Evolutionary conservation across 1,140 invertebrate species (phyloP), one percentile per base, ranked within the genome.

Genomic region (Drosophila hydei): DNA sequence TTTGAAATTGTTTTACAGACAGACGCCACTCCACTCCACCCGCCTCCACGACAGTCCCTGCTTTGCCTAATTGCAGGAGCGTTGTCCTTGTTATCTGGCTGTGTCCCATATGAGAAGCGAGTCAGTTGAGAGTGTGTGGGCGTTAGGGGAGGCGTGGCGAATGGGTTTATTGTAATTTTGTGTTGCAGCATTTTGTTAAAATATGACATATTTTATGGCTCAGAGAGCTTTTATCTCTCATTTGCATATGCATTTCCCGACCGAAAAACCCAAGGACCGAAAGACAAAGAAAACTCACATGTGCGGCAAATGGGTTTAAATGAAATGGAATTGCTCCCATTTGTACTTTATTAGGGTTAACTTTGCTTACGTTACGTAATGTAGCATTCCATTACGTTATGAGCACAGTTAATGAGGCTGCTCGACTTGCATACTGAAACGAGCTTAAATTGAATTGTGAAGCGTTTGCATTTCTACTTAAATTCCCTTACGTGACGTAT

Each of bases 121-220:
- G 16, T 5, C n/a, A 36, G 14, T 21, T n/a, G 27, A 16, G 38
- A 3, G 12, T 21, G 33, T 1, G 5, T 25, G 2, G 4, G 12
- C 30, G 25, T 27, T 5, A 11, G 30, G 19, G 38, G 27, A 16
- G 40, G 67, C 88, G 70, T 90, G 65, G 43, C 72, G 76, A 90
- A 90, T 90, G 88, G 84, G 75, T 90, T 90, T 80, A 90, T 90
- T 84, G 77, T 85, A 90, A 90, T 90, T 87, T 79, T 72, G 74
- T 72, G 64, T 3, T 77, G 77, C 81, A 85, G 62, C 81, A 85
- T 87, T 85, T 87, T 75, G 81, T 62, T 90, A 90, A 90, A 85
- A 90, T 90, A 90, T 90, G 88, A 90, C 88, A 90, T 90, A 90
- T 90, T 90, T 90, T 90, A 90, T 90, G 77, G 73, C 77, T 89